Evolutionary conservation across 1,140 invertebrate genomes (phyloP).

Genomic region (Platyscapa corneri): DNA sequence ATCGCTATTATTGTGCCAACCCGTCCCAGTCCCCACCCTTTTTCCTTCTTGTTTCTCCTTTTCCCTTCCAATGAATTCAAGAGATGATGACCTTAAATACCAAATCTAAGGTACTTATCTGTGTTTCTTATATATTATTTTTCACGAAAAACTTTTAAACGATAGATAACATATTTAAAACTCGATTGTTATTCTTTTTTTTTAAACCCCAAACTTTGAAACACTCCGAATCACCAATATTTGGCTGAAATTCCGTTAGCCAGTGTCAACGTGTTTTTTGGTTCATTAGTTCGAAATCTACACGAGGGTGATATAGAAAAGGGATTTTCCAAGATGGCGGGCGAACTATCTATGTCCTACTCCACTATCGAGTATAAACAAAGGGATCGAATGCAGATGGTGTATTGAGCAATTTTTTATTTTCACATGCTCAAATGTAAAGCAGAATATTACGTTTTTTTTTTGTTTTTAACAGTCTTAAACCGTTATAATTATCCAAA

Average conservation of each 20-base stretch:
- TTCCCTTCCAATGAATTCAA: not conserved
- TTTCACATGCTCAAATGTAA: not conserved
- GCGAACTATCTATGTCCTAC: too few relatives aligned
- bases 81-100: not conserved
- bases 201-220: too few relatives aligned
- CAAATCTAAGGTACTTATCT: not conserved
- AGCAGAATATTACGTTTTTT: not conserved
- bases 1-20: not conserved
- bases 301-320: conserved; percentile 6
- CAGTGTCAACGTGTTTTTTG: not conserved
- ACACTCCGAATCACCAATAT: not conserved
- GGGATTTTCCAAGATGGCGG: conserved; percentile 46
- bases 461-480: not conserved
- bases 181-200: not conserved
- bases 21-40: not conserved
- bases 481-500: not conserved
- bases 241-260: not conserved
- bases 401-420: not conserved
- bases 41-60: not conserved
- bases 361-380: not conserved
- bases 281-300: conserved; percentile 1
- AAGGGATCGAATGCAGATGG: not conserved
- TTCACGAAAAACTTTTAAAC: not conserved
- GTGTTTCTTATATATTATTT: not conserved
- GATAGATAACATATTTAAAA: not conserved